Evolutionary conservation across 2,113 vertebrate genomes (phyloP).

Genomic region (Holacanthus passer): DNA sequence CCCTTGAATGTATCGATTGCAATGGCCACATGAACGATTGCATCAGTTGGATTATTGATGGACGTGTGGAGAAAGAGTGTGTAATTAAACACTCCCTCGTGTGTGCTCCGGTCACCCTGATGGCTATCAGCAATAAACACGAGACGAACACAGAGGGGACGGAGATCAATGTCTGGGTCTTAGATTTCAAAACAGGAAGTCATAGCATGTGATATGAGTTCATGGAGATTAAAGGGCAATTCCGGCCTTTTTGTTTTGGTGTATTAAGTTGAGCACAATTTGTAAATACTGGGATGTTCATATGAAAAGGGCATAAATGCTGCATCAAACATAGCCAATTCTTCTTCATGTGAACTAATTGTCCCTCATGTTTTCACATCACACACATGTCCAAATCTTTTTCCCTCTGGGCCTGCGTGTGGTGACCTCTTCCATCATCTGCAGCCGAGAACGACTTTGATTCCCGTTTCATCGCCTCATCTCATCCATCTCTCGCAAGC

Average conservation of each 20-base stretch:
- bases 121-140: constrained; percentile 74
- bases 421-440: constrained; percentile 76
- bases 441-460: constrained; percentile 72
- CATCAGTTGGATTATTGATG: constrained; percentile 74
- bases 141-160: constrained; percentile 25
- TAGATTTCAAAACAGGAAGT: constrained; percentile 64
- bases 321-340: constrained; percentile 2
- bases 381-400: constrained; percentile 37
- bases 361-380: constrained; percentile 58
- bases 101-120: constrained; percentile 73
- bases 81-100: constrained; percentile 79
- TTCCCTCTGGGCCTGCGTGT: constrained; percentile 42
- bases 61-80: constrained; percentile 57
- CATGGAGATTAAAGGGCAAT: neutral
- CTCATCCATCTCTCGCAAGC: constrained; percentile 75
- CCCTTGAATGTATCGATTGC: constrained; percentile 70
- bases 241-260: neutral
- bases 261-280: no score
- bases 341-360: constrained; percentile 45
- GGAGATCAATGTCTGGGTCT: constrained; percentile 68
- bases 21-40: constrained; percentile 74
- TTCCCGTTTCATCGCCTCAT: constrained; percentile 66
- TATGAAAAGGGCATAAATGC: neutral
- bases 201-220: constrained; percentile 3
- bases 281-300: neutral